phyloP scores from a whole-genome alignment of 2,888 invertebrate genomes.

The Meliscaeva auricollis region DNA sequence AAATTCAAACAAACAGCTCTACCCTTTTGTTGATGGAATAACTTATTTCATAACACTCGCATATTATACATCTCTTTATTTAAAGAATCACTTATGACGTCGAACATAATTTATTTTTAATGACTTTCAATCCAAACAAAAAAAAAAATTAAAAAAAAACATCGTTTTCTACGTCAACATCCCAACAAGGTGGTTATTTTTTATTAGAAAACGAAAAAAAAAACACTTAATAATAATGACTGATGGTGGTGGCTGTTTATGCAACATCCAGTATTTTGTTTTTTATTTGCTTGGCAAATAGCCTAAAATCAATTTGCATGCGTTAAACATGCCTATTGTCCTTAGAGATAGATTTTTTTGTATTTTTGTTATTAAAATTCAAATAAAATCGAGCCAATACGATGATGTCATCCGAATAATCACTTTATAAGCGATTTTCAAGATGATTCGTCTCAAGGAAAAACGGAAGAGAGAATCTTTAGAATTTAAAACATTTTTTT shows the following conservation, averaged over 20 bases:
- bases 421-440: conserved; percentile 14
- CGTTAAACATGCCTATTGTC: conserved; percentile 32
- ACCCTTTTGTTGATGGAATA: conserved; percentile 37
- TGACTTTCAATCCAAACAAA: neutral
- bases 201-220: conserved; percentile 12
- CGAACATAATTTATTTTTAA: conserved; percentile 37
- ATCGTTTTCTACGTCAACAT: conserved; percentile 12
- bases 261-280: neutral
- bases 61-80: conserved; percentile 10
- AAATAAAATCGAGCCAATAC: conserved; percentile 12
- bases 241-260: conserved; percentile 20
- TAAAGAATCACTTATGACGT: conserved; percentile 59
- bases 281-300: conserved; percentile 43
- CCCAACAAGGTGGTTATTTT: conserved; percentile 10
- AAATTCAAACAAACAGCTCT: conserved; percentile 63
- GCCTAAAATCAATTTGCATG: conserved; percentile 58
- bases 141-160: neutral
- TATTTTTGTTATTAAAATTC: conserved; percentile 3
- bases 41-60: conserved; percentile 25
- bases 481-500: neutral
- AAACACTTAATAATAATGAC: conserved; percentile 19
- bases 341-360: neutral
- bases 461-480: conserved; percentile 4
- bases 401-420: conserved; percentile 37
- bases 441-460: conserved; percentile 19